These are phyloP conservation scores for Drosophila grimshawi DNA, from an alignment of 1,140 invertebrate genomes.

Conservation along the genomic window DNA sequence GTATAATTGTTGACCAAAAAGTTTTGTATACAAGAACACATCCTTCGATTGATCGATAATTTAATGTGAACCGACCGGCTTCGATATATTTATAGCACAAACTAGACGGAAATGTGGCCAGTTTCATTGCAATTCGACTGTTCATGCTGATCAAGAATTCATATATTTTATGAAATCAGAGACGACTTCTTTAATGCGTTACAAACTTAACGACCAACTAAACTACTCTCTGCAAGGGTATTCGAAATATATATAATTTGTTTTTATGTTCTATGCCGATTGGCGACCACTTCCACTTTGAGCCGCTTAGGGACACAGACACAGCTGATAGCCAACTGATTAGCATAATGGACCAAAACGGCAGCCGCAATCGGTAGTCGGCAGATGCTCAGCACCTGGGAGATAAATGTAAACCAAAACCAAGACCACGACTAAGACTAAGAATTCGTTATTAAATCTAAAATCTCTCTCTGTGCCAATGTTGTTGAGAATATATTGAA, in stretches of 20 bases:
- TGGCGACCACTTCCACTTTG: conserved; percentile 27
- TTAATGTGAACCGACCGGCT: too few relatives aligned
- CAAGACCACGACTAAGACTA: conserved; percentile 1
- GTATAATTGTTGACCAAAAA: too few relatives aligned
- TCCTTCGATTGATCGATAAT: too few relatives aligned
- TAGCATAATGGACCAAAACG: conserved; percentile 70
- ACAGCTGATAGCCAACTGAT: conserved; percentile 41
- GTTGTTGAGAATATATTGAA: conserved; percentile 28
- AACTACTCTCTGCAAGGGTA: too few relatives aligned
- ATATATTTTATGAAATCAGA: too few relatives aligned
- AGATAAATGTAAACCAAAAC: conserved; percentile 27
- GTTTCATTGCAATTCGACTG: not conserved
- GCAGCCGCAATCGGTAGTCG: conserved; percentile 44
- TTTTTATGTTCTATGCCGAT: conserved; percentile 56
- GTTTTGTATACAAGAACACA: too few relatives aligned
- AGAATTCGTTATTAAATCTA: conserved; percentile 45
- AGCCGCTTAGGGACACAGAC: conserved; percentile 42
- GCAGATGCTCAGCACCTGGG: conserved; percentile 1
- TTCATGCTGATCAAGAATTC: too few relatives aligned
- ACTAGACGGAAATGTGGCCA: too few relatives aligned
- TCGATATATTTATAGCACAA: too few relatives aligned
- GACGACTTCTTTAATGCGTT: too few relatives aligned
- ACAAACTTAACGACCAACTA: too few relatives aligned
- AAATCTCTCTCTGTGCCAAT: conserved; percentile 72
- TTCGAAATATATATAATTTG: conserved; percentile 58